Base-by-base conservation (phyloP, 2,113 vertebrate genomes). In the Aythya baeri region DNA sequence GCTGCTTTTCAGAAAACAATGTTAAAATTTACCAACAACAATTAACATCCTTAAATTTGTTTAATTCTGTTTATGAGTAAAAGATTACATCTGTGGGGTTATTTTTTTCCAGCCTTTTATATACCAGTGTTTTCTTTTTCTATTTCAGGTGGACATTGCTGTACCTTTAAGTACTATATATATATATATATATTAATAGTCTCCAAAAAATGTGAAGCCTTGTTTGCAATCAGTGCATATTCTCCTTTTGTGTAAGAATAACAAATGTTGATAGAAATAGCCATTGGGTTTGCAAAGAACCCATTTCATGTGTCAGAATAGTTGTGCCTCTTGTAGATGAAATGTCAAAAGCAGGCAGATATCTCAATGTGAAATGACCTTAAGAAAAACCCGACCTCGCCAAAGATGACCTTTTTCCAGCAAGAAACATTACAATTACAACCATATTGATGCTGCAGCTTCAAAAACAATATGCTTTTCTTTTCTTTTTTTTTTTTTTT, bases 221-320 rank as follows among this genome's bases (percentile, higher is more conserved):
- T 94, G 97, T 92, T 97, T 94, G 93, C 95, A 81, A 97, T 97
- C 97, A 96, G 86, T 89, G 93, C 96, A 89, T 88, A 97, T 98
- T 97, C 94, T 73, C 67, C 55, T 95, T 97, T 96, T 50, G 50
- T 93, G 95, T 95, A 96, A 95, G 96, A 97, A 96, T 97, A 97
- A 97, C 95, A 94, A 79, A 96, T 98, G 94, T 96, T 98, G 97
- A 98, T 98, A 88, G 98, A 97, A 98, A 97, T 95, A 97, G 97
- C 97, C 97, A 96, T 93, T 94, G 97, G 97, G 97, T 98, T 97
- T 97, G 95, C 95, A 96, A 97, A 97, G 97, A 97, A 96, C 95
- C 97, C 98, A 97, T 97, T 97, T 93, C 95, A 70, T 95, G 96
- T 98, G 98, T 98, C 98, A 98, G 96, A 96, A 97, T 97, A 96